Evolutionary conservation across 2,888 invertebrate species (phyloP), one percentile per base, ranked within the genome.

Genomic region (Cotesia congregata): DNA sequence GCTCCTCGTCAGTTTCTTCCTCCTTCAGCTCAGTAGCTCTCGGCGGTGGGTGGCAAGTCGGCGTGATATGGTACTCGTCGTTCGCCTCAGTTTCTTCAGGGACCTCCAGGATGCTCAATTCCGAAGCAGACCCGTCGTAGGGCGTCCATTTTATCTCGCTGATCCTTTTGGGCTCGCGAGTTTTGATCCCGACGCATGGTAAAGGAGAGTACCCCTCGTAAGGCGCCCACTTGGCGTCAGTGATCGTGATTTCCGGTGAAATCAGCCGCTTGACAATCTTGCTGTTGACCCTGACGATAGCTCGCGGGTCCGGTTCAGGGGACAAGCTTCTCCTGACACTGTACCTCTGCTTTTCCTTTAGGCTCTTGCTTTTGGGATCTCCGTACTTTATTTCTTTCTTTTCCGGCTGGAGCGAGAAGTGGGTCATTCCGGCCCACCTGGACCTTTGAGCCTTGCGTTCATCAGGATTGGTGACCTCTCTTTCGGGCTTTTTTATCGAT

Each of bases 61-160:
- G 89, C 3, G 89, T 89, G 6, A 89, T 85, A 67, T 86, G 85
- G 60, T 84, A 83, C 72, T 87, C 85, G 5, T 86, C 85, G 4
- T 85, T 83, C 81, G 85, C 85, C 61, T 82, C 76, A 0, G 83
- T 81, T 6, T 83, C 84, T 62, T 82, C 83, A 1, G 83, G 78
- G 3, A 82, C 80, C 65, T 80, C 79, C 12, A 83, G 77, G n/a
- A 79, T 78, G 72, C 78, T 81, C 72, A 80, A 75, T 59, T 79
- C 80, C 6, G 83, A 80, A 9, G 86, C 84, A 15, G 86, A 85
- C 5, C 80, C 84, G 39, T 87, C 87, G 80, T 86, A 88, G 1
- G 89, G 88, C 0, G 83, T 84, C 89, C 89, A 88, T 41, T 86
- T 85, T 76, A 88, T 88, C 73, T 89, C 88, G 76, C 86, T 86